Evolutionary conservation across 1,140 invertebrate genomes (phyloP).

Genomic region (Harpegnathos saltator): DNA sequence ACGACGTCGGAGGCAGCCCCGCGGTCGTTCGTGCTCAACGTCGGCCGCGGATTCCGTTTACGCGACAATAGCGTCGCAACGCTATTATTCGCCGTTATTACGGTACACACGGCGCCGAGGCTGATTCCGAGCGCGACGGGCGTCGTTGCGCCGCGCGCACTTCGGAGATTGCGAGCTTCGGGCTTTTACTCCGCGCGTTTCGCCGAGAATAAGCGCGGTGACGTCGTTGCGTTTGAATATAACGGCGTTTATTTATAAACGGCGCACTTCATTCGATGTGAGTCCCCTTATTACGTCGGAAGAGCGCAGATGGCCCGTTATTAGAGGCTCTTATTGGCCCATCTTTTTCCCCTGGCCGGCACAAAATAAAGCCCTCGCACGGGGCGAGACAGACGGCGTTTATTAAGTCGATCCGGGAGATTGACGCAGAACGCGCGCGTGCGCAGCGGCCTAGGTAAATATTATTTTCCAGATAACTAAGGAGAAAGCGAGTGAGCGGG

Average conservation of each 20-base stretch:
- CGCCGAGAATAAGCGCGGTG: not conserved
- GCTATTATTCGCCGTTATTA: constrained; percentile 5
- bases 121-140: constrained; percentile 6
- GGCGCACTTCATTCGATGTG: not conserved
- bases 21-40: too few relatives aligned
- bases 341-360: too few relatives aligned
- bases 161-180: constrained; percentile 15
- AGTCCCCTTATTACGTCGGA: not conserved
- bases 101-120: not conserved
- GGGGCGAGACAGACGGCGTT: too few relatives aligned
- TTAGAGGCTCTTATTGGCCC: too few relatives aligned
- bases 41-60: not conserved
- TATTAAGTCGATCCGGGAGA: not conserved
- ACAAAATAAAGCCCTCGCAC: too few relatives aligned
- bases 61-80: constrained; percentile 21
- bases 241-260: not conserved
- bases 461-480: too few relatives aligned
- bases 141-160: not conserved
- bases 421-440: not conserved
- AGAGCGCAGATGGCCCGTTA: too few relatives aligned
- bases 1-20: too few relatives aligned
- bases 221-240: constrained; percentile 2
- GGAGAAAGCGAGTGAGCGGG: too few relatives aligned
- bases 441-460: too few relatives aligned
- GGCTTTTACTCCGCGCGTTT: constrained; percentile 26